Base-by-base conservation (phyloP, 2,888 invertebrate genomes). In the Taenaris catops region DNA sequence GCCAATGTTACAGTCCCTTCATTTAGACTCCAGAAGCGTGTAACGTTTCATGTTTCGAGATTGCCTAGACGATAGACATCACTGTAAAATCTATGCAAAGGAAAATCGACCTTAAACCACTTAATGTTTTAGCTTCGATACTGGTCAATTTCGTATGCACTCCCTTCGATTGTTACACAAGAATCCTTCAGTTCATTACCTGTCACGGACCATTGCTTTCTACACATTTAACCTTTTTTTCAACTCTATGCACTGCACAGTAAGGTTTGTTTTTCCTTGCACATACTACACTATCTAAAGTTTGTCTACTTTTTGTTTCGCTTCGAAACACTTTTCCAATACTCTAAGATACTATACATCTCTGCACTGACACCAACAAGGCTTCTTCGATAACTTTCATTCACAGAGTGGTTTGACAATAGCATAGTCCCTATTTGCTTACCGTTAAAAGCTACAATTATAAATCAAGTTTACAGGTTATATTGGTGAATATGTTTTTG, bases 211-310 rank as follows among this genome's bases (percentile, higher is more conserved):
- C 79, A 78, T 76, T 53, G 60, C 61, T 63, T 67, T 64, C 63
- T 44, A 17, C 55, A 51, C 58, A 52, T 50, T 65, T 55, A 53
- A 59, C 63, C 62, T 67, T 67, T 56, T n/a, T 78, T 73, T 79
- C 71, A 59, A 74, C 67, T 80, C 61, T 80, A 63, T 74, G 83
- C 83, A 83, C 83, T 71, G 83, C 83, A 83, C 83, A 60, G 62
- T 75, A 75, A 73, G 58, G 63, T 78, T 81, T 78, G 67, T 69
- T 64, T 63, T 69, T 81, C 76, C 73, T 71, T 61, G 83, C 81
- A 83, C 83, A 61, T 61, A 56, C 58, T 55, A 53, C 49, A 71
- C 67, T 69, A 68, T 62, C 60, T 55, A 67, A 58, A 62, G 46
- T 65, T 69, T 69, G 58, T 69, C 71, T 78, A 58, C 51, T 69